Base-by-base conservation (phyloP, 2,113 vertebrate genomes). In the Megaptera novaeangliae region DNA sequence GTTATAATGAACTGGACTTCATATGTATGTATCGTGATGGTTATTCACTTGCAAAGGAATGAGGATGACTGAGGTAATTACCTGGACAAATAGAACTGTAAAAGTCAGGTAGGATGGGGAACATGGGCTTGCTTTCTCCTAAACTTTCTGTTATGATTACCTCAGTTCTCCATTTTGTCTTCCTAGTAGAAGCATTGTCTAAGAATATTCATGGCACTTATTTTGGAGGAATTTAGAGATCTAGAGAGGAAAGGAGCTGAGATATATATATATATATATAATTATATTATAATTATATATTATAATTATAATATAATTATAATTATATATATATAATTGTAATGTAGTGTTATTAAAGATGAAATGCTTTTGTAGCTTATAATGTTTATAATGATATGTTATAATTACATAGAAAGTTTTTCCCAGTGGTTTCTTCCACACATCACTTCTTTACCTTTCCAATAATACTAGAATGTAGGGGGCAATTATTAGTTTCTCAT, bases 301-400 rank as follows among this genome's bases (percentile, higher is more conserved):
- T n/a, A n/a, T 36, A 36, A 36, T 36, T 36, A 36, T 36, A 36
- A 36, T 36, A 36, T 36, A 36, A 36, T 36, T 36, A 39, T 81
- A 9, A 39, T 39, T 95, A 91, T 34, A 11, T 46, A 11, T 46
- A 8, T 95, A 97, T 78, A 97, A 97, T 92, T 96, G 64, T 29
- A 78, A 78, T 5, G 20, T n/a, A 55, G 27, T 72, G 63, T 80
- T 75, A 94, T 36, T 93, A 94, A 95, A 92, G 89, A 97, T 89
- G 66, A 91, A 91, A 89, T 46, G 52, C 34, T 88, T 95, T 81
- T 96, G 25, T 93, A 96, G 44, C 94, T 94, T 93, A 84, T 81
- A 94, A 63, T 63, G 44, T 83, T 92, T 84, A 75, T 92, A 88
- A 96, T 91, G 63, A 96, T 71, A 83, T 23, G 69, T 52, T 97